Evolutionary conservation across 2,888 invertebrate genomes (phyloP).

Genomic region (Tanypteryx hageni): DNA sequence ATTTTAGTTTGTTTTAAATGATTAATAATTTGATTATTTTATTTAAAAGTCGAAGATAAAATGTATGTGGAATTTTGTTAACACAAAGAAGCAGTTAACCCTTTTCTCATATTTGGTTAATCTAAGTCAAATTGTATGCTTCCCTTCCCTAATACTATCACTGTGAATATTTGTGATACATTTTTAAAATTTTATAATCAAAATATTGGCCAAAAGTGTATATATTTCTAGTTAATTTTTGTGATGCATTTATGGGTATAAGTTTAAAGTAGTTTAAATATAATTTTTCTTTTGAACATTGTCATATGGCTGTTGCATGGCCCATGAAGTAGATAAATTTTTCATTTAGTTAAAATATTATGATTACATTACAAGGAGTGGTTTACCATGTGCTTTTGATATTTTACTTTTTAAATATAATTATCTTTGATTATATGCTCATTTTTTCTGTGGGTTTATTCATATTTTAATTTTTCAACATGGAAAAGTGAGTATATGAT

Average conservation of each 20-base stretch:
- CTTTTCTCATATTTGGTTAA: no score
- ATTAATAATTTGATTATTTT: no score
- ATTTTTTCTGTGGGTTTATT: neutral
- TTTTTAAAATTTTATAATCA: neutral
- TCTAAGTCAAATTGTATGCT: neutral
- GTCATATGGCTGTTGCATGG: slow-evolving; percentile 49
- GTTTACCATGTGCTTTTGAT: neutral
- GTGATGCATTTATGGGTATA: neutral
- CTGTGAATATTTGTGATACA: neutral
- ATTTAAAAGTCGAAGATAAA: no score
- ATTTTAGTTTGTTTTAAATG: no score
- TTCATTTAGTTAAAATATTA: neutral
- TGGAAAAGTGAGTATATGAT: neutral
- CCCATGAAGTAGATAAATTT: slow-evolving; percentile 31
- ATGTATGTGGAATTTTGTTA: no score
- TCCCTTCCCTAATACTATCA: neutral
- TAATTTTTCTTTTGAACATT: no score
- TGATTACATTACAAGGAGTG: neutral
- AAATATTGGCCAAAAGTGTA: neutral
- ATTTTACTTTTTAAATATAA: neutral
- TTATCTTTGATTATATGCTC: neutral
- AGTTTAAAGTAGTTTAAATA: neutral
- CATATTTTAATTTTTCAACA: neutral
- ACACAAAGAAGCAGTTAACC: no score
- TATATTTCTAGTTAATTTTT: neutral